Conservation (phyloP, 2,797 vertebrate genomes). For the Poecilia gillii region DNA sequence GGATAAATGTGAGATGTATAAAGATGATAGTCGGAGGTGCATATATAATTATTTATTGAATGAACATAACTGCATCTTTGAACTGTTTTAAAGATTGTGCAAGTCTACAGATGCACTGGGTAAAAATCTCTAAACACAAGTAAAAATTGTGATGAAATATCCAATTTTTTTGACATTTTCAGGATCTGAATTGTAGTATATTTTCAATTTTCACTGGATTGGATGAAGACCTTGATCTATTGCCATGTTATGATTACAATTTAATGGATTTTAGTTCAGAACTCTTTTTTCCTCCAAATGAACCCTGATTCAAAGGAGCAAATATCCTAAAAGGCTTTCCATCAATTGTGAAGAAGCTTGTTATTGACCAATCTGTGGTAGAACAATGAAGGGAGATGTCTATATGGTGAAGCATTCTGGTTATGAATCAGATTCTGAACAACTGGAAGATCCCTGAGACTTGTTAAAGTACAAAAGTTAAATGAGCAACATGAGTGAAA, state of each 20-base stretch:
- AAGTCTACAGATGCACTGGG: background rate
- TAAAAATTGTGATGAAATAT: background rate
- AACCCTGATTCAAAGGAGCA: background rate
- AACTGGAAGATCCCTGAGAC: background rate
- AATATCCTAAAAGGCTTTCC: background rate
- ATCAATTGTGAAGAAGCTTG: background rate
- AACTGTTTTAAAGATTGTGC: background rate
- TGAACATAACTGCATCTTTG: background rate
- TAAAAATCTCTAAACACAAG: background rate
- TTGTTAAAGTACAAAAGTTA: background rate
- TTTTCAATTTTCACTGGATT: background rate
- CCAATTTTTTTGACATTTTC: background rate
- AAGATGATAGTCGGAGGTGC: background rate
- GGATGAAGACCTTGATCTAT: background rate
- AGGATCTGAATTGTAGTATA: background rate
- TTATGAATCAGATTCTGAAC: background rate
- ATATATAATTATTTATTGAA: background rate
- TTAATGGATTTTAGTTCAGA: background rate
- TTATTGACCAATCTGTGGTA: background rate
- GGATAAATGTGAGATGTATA: background rate
- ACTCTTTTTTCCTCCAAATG: background rate
- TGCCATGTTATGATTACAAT: background rate
- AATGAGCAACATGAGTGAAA: background rate
- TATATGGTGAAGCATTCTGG: background rate
- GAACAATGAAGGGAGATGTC: background rate